phyloP scores from a whole-genome alignment of 2,888 invertebrate species.

The Phortica magna region DNA sequence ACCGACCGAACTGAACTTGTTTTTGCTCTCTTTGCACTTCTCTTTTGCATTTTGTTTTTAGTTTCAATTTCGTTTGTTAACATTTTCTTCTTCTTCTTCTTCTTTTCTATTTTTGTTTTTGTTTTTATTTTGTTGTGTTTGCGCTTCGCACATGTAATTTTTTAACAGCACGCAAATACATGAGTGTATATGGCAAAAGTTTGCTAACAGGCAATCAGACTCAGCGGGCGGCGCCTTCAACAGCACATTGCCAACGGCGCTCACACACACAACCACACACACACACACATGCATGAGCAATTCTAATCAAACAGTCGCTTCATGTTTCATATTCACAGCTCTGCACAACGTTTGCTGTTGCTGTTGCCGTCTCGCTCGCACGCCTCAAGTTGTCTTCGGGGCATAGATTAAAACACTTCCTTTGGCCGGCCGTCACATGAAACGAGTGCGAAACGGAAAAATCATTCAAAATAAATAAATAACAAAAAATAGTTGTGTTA shows the following conservation, averaged over 20 bases:
- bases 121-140: not conserved
- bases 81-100: not conserved
- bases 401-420: not conserved
- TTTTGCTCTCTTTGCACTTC: not conserved
- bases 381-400: not conserved
- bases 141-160: not conserved
- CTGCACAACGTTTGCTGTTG: not conserved
- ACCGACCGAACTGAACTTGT: not conserved
- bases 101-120: not conserved
- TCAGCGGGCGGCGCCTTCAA: not conserved
- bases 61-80: conserved; percentile 4
- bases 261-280: conserved; percentile 1
- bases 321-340: not conserved
- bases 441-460: not conserved
- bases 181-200: conserved; percentile 7
- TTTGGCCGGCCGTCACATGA: not conserved
- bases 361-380: not conserved
- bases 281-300: not conserved
- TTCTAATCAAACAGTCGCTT: not conserved
- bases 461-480: not conserved
- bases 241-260: not conserved
- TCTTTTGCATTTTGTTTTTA: not conserved
- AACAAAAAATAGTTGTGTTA: not conserved
- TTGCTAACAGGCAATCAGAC: not conserved
- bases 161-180: conserved; percentile 7